Conservation (phyloP, 1,140 invertebrate species). For the Parapsyche elsis region DNA sequence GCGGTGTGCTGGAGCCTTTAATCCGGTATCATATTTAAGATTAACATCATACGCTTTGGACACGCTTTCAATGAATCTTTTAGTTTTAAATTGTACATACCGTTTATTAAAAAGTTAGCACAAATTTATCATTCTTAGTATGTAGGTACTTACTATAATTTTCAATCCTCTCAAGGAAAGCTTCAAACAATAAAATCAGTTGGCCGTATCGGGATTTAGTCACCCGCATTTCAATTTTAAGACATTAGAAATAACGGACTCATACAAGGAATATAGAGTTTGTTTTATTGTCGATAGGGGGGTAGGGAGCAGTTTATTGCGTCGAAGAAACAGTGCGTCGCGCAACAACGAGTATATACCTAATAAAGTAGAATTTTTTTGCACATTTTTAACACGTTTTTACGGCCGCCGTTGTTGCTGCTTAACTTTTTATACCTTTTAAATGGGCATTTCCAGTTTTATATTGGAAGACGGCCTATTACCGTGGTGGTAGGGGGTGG, state of each 20-base stretch:
- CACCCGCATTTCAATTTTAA: neutral
- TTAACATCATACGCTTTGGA: too few species aligned
- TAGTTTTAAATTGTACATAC: too few species aligned
- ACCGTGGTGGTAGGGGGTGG: slow-evolving; percentile 5
- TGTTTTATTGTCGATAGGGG: neutral
- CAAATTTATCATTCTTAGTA: too few species aligned
- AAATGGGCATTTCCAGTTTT: slow-evolving; percentile 55
- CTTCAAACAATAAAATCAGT: too few species aligned
- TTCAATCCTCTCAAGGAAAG: too few species aligned
- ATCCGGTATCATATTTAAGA: too few species aligned
- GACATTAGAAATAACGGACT: neutral
- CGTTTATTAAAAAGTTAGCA: too few species aligned
- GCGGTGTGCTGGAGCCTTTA: too few species aligned
- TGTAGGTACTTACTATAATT: too few species aligned
- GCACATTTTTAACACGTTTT: slow-evolving; percentile 55
- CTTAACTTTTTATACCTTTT: slow-evolving; percentile 56
- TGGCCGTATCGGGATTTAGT: too few species aligned
- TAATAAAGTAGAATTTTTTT: slow-evolving; percentile 53
- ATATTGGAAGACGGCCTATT: slow-evolving; percentile 53
- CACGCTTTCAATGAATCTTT: too few species aligned
- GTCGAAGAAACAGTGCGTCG: neutral
- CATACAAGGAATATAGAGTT: neutral
- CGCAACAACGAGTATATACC: too few species aligned
- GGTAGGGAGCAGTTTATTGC: neutral
- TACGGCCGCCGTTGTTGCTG: slow-evolving; percentile 52